A percentile compares a stretch with the other conserved stretches of the same genome.
Evolutionary conservation across 2,113 vertebrate species (phyloP).

Genomic region (Mustelus asterias): DNA sequence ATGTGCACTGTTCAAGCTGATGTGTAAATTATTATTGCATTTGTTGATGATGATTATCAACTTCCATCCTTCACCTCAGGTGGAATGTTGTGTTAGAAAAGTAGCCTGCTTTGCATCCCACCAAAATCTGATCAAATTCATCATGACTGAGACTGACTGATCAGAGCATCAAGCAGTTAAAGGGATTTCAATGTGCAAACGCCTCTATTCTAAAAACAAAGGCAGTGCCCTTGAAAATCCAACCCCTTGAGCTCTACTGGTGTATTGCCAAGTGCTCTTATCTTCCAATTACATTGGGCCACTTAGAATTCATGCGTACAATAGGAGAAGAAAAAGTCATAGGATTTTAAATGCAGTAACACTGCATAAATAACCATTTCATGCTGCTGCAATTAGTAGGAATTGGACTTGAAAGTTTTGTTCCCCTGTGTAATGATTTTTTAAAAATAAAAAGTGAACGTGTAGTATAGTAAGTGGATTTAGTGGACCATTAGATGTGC

Average conservation of each 20-base stretch:
- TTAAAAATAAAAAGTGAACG: background rate
- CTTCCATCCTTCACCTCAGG: background rate
- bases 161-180: background rate
- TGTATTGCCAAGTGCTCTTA: background rate
- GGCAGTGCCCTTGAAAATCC: background rate
- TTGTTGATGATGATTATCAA: background rate
- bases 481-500: background rate
- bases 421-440: background rate
- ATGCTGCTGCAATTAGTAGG: background rate
- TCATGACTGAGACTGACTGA: background rate
- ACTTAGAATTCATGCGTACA: background rate
- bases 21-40: background rate
- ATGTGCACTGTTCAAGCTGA: background rate
- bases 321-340: background rate
- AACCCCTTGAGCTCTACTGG: background rate
- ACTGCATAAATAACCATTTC: background rate
- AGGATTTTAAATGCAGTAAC: background rate
- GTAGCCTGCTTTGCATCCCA: background rate
- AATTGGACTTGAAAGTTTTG: background rate
- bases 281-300: background rate
- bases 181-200: background rate
- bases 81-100: background rate
- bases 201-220: background rate
- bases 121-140: background rate
- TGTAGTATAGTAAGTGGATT: background rate